Evolutionary conservation across 2,797 vertebrate genomes (phyloP).

Genomic region (Jordanella pulchra): DNA sequence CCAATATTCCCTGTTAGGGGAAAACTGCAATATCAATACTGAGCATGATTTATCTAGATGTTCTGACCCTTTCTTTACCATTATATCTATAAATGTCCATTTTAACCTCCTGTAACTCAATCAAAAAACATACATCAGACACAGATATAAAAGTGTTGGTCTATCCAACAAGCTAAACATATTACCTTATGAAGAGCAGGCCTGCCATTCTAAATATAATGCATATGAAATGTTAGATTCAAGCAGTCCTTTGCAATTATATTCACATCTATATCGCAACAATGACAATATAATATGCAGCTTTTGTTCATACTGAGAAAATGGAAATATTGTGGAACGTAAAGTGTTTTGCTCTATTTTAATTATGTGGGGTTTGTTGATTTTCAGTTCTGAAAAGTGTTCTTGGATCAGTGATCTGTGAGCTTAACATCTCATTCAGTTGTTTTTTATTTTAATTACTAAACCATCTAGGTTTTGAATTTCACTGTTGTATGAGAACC

Average conservation of each 20-base stretch:
- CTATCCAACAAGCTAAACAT: too few species aligned
- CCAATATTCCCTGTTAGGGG: background rate
- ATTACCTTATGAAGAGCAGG: background rate
- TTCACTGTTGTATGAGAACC: background rate
- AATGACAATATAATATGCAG: too few species aligned
- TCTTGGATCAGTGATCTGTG: background rate
- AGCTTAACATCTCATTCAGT: background rate
- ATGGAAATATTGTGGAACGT: too few species aligned
- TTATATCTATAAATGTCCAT: too few species aligned
- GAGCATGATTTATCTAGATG: background rate
- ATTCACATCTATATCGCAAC: too few species aligned
- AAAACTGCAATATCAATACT: background rate
- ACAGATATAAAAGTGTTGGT: too few species aligned
- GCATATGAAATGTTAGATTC: background rate
- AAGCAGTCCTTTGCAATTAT: background rate
- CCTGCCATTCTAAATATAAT: background rate
- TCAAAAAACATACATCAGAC: too few species aligned
- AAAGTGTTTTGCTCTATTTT: too few species aligned
- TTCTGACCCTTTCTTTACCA: background rate
- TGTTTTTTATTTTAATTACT: background rate
- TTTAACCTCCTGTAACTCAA: too few species aligned
- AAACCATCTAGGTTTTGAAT: background rate
- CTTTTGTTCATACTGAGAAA: too few species aligned
- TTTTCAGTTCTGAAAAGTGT: background rate
- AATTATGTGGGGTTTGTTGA: background rate